These are phyloP conservation scores for Odocoileus virginianus DNA, from an alignment of 2,113 vertebrate species.

Conservation along the genomic window DNA sequence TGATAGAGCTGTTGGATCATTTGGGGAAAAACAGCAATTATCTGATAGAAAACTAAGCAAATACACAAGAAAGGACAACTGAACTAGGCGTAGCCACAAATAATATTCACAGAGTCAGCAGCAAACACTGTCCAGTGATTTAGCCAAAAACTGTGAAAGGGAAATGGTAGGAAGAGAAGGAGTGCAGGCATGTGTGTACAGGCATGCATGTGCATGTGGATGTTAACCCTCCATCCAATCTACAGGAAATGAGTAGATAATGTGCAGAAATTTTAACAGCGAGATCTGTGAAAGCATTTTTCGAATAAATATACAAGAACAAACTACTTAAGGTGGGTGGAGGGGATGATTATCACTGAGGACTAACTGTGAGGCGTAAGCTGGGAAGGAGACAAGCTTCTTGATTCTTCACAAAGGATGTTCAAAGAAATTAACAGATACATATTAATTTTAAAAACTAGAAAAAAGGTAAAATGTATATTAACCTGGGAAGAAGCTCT, in stretches of 20 bases:
- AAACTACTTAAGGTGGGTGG: background rate
- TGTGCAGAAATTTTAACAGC: background rate
- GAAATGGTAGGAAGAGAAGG: background rate
- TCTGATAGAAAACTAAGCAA: constrained; percentile 1
- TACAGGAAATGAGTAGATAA: background rate
- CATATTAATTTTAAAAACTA: background rate
- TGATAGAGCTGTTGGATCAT: background rate
- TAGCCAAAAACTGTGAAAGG: background rate
- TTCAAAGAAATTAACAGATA: constrained; percentile 8
- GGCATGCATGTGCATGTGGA: background rate
- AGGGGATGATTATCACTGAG: background rate
- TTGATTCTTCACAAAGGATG: background rate
- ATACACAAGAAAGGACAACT: background rate
- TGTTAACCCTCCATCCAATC: background rate
- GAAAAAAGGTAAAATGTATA: background rate
- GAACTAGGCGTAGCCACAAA: background rate
- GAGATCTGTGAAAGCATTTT: background rate
- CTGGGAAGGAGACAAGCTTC: background rate
- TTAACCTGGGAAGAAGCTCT: background rate
- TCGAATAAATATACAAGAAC: background rate
- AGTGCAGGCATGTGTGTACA: background rate
- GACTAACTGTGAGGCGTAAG: background rate
- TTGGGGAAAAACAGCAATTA: background rate
- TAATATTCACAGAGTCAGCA: background rate
- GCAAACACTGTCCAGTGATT: background rate